Conservation (phyloP, 30 jellyfish, hydroid and myxozoan genomes). For the Aurelia sp. region DNA sequence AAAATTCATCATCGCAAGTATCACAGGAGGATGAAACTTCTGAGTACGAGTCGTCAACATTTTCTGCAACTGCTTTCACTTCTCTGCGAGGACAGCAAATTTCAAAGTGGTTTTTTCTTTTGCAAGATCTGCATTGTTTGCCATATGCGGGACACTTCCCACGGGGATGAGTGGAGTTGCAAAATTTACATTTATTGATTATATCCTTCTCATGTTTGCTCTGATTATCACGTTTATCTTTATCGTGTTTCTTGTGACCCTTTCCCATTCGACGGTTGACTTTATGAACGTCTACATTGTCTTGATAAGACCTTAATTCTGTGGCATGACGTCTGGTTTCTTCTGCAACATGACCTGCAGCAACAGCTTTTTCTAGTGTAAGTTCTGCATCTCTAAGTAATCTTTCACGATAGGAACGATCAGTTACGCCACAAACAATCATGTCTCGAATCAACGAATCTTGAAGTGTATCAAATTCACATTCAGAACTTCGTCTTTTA, state of each 20-base stretch:
- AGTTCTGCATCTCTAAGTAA: constrained; percentile 24
- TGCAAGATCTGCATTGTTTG: constrained; percentile 8
- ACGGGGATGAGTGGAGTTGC: constrained; percentile 35
- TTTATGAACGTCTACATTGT: constrained; percentile 22
- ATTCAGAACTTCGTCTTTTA: constrained; percentile 40
- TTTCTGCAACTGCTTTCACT: constrained; percentile 29
- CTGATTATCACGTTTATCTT: constrained; percentile 27
- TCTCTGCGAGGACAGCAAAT: constrained; percentile 32
- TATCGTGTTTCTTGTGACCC: constrained; percentile 40
- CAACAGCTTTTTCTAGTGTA: constrained; percentile 42
- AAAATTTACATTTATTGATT: constrained; percentile 10
- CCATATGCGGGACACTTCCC: constrained; percentile 55
- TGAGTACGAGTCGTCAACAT: neutral
- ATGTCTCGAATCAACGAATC: constrained; percentile 34
- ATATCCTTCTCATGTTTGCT: neutral
- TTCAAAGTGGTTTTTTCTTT: constrained; percentile 25
- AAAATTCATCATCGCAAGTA: constrained; percentile 14
- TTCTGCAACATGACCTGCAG: constrained; percentile 60
- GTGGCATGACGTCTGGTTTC: constrained; percentile 62
- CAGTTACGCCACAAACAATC: constrained; percentile 53
- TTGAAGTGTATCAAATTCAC: constrained; percentile 56
- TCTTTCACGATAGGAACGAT: neutral
- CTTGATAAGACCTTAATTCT: constrained; percentile 7
- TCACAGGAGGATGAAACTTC: constrained; percentile 21
- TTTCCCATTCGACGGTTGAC: constrained; percentile 43